Evolutionary conservation across 2,888 invertebrate species (phyloP), one percentile per base, ranked within the genome.

Genomic region (Lamproptera curius): DNA sequence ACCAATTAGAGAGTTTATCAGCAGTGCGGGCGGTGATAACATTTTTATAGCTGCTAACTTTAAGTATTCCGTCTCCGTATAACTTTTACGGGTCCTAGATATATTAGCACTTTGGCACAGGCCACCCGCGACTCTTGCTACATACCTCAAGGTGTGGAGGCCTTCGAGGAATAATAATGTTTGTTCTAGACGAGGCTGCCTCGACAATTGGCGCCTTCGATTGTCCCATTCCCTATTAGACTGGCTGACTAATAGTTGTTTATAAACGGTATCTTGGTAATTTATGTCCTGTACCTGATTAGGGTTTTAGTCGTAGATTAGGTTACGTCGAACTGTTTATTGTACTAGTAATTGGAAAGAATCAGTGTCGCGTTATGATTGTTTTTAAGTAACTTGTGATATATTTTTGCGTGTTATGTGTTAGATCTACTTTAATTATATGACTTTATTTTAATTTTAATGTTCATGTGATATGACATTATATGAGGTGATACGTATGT

Each of bases 131-230:
- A 59, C 60, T 67, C 59, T 38, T 39, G 13, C 42, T 44, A 74
- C 74, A 75, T 77, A 74, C 70, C 65, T 64, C 59, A 61, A 61
- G 63, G 62, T 71, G 73, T 69, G 16, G 52, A 48, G 60, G 54
- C 66, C 60, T 70, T 65, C 59, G 51, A 65, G 55, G 78, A 80
- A 83, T 83, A 78, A 70, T 72, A 81, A 81, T 79, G 66, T 57
- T 65, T 65, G 62, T 65, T 65, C 49, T 44, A 20, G 59, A 46
- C 74, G 75, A 76, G 76, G 73, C 65, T 70, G 54, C 52, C 51
- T 46, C 57, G 58, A 77, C 75, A 77, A 78, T 80, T 63, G 71
- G 54, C 61, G 46, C 56, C 58, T 59, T 76, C 80, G 70, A 81
- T 82, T 73, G 66, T 72, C 73, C 76, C 73, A 71, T 73, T 72